Percentiles rank a stretch among this genome's conserved stretches.
phyloP scores from a whole-genome alignment of 2,888 invertebrate genomes.

The Heliconius ismenius region DNA sequence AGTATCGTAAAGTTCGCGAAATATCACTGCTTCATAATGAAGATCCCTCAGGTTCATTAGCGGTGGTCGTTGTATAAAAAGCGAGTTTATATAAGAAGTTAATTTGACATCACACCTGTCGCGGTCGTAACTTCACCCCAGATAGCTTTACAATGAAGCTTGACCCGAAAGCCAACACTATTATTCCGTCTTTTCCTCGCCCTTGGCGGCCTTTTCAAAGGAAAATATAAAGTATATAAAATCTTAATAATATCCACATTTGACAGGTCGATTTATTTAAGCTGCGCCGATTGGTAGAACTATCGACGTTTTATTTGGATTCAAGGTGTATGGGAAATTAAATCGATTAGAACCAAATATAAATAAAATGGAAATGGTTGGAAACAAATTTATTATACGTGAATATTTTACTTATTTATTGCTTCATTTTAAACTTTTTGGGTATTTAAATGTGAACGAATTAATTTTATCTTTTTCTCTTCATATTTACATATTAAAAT shows the following conservation, averaged over 20 bases:
- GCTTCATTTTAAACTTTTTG: constrained; percentile 13
- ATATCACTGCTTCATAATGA: constrained; percentile 68
- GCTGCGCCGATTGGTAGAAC: constrained; percentile 57
- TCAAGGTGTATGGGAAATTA: constrained; percentile 43
- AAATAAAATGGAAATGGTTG: constrained; percentile 6
- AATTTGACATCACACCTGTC: constrained; percentile 81
- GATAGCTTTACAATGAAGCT: constrained; percentile 75
- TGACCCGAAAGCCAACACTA: constrained; percentile 63
- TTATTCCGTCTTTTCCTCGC: constrained; percentile 66
- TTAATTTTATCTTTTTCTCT: not conserved
- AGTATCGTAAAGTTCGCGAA: constrained; percentile 41
- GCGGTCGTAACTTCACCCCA: constrained; percentile 76
- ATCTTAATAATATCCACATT: constrained; percentile 71
- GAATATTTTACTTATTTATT: constrained; percentile 25
- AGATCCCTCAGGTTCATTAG: constrained; percentile 73
- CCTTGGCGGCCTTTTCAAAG: constrained; percentile 75
- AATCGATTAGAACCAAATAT: constrained; percentile 32
- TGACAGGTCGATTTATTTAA: constrained; percentile 75
- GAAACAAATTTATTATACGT: constrained; percentile 24
- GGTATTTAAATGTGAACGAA: constrained; percentile 7
- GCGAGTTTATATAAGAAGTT: constrained; percentile 78
- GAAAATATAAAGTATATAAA: constrained; percentile 68
- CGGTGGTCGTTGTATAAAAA: constrained; percentile 75
- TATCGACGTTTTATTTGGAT: constrained; percentile 53
- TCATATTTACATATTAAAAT: constrained; percentile 2